Evolutionary conservation across 1,140 invertebrate genomes (phyloP).

Genomic region (honey bee (Apis mellifera)): DNA sequence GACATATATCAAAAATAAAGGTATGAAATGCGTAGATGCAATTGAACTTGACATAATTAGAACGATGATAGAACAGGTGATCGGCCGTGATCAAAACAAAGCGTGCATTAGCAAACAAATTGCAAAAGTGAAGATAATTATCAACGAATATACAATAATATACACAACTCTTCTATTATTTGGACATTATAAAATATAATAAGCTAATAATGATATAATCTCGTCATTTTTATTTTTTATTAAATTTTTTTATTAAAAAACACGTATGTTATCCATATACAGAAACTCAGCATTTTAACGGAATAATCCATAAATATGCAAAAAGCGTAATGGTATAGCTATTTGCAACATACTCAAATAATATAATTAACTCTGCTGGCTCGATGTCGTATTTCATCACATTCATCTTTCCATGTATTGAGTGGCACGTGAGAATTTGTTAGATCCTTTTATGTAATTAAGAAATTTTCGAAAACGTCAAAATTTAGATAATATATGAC

Average conservation of each 20-base stretch:
- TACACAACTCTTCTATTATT: neutral
- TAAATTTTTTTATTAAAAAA: neutral
- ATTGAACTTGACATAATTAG: slow-evolving; percentile 36
- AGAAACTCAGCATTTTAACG: neutral
- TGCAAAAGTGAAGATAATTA: neutral
- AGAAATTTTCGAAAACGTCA: neutral
- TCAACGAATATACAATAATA: too few species aligned
- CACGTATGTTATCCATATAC: neutral
- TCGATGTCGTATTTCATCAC: slow-evolving; percentile 2
- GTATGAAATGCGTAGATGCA: neutral
- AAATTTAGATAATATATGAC: too few species aligned
- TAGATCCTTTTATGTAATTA: neutral
- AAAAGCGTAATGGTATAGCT: neutral
- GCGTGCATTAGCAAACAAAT: slow-evolving; percentile 8
- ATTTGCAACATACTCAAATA: neutral
- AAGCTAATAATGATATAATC: neutral
- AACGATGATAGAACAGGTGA: slow-evolving; percentile 17
- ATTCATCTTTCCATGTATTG: neutral
- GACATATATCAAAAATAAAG: slow-evolving; percentile 10
- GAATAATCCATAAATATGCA: neutral
- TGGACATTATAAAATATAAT: neutral
- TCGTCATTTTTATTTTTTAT: neutral
- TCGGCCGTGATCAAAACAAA: slow-evolving; percentile 33
- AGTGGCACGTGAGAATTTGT: neutral
- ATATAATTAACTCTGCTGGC: slow-evolving; percentile 23